Conservation (phyloP, 1,140 invertebrate genomes). For the Drosophila pectinifera region DNA sequence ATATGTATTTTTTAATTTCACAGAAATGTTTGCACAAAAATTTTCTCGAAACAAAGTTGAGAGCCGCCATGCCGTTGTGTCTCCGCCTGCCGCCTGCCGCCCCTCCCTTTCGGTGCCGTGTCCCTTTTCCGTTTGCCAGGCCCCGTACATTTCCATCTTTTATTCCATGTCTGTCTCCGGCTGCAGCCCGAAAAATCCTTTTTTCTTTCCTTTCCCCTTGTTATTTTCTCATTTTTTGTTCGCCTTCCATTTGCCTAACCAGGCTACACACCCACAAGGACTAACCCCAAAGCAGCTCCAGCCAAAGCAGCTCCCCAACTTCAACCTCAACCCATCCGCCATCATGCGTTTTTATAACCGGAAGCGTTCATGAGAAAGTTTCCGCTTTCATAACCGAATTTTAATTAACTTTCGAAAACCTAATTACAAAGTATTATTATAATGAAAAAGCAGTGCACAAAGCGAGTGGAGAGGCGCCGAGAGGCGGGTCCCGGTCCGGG, state of each 20-base stretch:
- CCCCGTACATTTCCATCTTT: conserved; percentile 43
- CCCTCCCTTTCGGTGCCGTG: background rate
- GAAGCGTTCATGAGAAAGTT: conserved; percentile 85
- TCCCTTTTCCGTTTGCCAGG: conserved; percentile 26
- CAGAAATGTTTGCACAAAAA: conserved; percentile 85
- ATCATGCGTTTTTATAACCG: conserved; percentile 79
- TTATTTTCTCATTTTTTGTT: conserved; percentile 28
- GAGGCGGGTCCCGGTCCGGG: conserved; percentile 6
- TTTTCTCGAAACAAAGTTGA: conserved; percentile 82
- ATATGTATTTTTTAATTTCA: conserved; percentile 85
- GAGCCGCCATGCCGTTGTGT: conserved; percentile 39
- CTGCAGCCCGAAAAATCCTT: conserved; percentile 61
- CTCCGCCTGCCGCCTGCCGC: background rate
- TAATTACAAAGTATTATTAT: conserved; percentile 85
- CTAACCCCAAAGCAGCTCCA: conserved; percentile 18
- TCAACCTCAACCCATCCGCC: conserved; percentile 33
- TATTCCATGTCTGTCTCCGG: conserved; percentile 56
- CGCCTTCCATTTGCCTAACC: conserved; percentile 64
- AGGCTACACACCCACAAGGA: conserved; percentile 17
- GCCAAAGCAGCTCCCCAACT: conserved; percentile 1
- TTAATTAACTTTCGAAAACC: conserved; percentile 85
- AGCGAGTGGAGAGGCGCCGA: conserved; percentile 52
- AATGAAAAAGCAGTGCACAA: conserved; percentile 84
- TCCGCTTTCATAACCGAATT: conserved; percentile 85
- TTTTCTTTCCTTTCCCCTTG: conserved; percentile 34